Evolutionary conservation across 2,113 vertebrate species (phyloP).

Genomic region (Haemorhous mexicanus): DNA sequence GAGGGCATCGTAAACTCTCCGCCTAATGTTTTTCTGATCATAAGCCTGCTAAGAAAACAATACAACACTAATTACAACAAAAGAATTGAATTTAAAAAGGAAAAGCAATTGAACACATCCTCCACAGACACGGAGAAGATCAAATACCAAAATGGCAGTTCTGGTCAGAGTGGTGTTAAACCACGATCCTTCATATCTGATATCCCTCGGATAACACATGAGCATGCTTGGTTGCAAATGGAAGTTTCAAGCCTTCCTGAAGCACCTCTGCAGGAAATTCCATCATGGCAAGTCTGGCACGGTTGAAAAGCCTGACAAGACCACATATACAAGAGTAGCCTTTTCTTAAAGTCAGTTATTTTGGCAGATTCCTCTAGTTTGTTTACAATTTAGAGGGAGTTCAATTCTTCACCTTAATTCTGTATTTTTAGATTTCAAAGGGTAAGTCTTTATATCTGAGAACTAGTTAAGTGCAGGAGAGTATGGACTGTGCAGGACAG

Average conservation of each 20-base stretch:
- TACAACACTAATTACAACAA: neutral
- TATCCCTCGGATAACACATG: neutral
- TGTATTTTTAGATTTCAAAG: neutral
- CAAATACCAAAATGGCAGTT: neutral
- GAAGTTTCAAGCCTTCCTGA: neutral
- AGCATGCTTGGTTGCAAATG: neutral
- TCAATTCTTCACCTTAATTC: neutral
- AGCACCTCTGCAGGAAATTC: neutral
- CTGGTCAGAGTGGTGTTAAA: neutral
- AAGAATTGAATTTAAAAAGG: neutral
- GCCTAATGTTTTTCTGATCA: conserved; percentile 88
- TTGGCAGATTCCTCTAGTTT: neutral
- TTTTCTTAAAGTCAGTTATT: neutral
- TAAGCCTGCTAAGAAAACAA: conserved; percentile 79
- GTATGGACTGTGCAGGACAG: neutral
- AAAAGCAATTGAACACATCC: neutral
- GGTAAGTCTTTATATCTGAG: neutral
- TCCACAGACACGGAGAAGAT: neutral
- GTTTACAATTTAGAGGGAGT: neutral
- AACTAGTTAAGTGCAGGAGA: neutral
- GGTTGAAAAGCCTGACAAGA: neutral
- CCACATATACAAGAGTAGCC: neutral
- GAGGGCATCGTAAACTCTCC: conserved; percentile 87
- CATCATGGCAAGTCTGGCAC: neutral
- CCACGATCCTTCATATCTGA: neutral